Conservation (phyloP, 2,797 vertebrate genomes). For the Huso huso region DNA sequence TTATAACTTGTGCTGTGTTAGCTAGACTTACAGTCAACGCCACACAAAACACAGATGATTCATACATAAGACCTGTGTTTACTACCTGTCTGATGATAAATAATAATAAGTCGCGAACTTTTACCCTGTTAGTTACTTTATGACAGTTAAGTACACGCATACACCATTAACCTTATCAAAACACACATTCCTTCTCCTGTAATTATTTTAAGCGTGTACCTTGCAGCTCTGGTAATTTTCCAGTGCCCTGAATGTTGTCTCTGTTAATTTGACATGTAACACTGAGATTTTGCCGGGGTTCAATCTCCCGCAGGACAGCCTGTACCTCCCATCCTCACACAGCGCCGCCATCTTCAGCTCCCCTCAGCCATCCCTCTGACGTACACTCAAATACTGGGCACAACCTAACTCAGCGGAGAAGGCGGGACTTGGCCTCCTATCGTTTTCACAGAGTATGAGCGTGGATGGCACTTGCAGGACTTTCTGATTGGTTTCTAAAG, state of each 20-base stretch:
- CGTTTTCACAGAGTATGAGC: no score
- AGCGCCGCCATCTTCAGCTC: conserved; percentile 81
- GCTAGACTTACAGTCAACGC: no score
- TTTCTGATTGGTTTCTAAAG: background rate
- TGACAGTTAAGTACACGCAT: no score
- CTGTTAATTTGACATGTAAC: conserved; percentile 81
- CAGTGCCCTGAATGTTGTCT: conserved; percentile 75
- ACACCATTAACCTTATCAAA: no score
- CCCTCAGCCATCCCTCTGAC: conserved; percentile 70
- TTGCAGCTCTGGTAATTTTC: conserved; percentile 70
- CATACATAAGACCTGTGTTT: no score
- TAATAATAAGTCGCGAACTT: no score
- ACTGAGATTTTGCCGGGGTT: conserved; percentile 66
- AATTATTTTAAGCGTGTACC: conserved; percentile 47
- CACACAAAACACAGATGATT: no score
- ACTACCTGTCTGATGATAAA: no score
- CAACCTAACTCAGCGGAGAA: conserved; percentile 22
- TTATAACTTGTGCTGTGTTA: no score
- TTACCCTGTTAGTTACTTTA: no score
- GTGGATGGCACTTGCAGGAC: background rate
- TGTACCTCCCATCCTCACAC: conserved; percentile 76
- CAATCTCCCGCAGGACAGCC: conserved; percentile 70
- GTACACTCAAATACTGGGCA: conserved; percentile 42
- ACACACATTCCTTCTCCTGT: no score
- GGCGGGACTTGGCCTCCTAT: conserved; percentile 4